Conservation (phyloP, 2,113 vertebrate genomes). For the Riparia riparia region DNA sequence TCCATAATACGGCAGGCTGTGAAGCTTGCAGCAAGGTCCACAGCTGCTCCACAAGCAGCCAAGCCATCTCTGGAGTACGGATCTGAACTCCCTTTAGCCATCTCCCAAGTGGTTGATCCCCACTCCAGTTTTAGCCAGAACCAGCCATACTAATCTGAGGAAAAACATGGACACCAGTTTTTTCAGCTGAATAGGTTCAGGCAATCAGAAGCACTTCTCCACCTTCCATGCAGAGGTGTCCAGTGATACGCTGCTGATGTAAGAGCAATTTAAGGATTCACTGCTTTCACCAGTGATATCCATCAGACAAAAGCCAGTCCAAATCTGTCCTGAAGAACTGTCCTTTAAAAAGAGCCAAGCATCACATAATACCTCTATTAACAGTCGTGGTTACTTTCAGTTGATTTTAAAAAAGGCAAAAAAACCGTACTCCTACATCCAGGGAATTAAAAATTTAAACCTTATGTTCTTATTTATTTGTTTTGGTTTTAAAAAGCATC, state of each 20-base stretch:
- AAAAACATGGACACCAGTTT: background rate
- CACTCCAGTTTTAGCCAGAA: background rate
- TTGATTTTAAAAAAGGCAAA: background rate
- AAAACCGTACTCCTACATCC: background rate
- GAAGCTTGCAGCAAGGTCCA: background rate
- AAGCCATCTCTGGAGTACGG: background rate
- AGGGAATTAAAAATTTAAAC: background rate
- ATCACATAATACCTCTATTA: background rate
- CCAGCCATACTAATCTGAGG: background rate
- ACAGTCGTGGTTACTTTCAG: background rate
- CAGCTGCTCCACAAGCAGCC: conserved; percentile 47
- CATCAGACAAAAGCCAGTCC: background rate
- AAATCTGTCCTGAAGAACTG: background rate
- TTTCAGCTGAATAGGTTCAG: background rate
- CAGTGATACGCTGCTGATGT: background rate
- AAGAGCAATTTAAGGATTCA: background rate
- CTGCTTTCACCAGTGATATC: background rate
- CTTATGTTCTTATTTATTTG: background rate
- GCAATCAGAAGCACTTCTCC: background rate
- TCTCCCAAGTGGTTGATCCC: background rate
- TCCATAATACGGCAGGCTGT: background rate
- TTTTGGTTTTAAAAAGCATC: background rate
- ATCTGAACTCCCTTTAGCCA: background rate
- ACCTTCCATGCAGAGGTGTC: background rate
- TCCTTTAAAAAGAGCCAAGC: background rate